Base-by-base conservation (phyloP, 2,113 vertebrate genomes). In the Myrmecophaga tridactyla region DNA sequence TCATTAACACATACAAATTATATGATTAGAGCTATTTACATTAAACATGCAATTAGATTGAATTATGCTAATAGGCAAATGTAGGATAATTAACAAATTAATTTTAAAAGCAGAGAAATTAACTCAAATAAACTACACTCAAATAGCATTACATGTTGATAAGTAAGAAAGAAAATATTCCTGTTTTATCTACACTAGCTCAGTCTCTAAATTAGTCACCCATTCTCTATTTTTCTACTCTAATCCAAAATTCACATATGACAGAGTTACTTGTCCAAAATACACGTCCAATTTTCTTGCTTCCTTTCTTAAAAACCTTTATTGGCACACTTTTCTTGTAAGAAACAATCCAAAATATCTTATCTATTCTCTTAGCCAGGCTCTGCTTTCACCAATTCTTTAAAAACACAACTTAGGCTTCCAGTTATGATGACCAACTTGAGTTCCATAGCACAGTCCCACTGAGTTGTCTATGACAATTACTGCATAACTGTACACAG, bases 11-110 rank as follows among this genome's bases (percentile, higher is more conserved):
- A 92, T 97, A 97, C 86, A 97, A 98, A 98, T 98, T 98, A 98
- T 98, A 73, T 96, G 89, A 98, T 96, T 94, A 98, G 73, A 98
- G 92, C 93, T 98, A 98, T 98, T 98, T 98, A 98, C 97, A 98
- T 98, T 98, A 98, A 98, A 96, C 96, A 98, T 96, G 94, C 89
- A 98, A 98, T 98, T 98, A 98, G 56, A 92, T 96, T 34, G 85
- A 98, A 98, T 98, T 98, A 98, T 80, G 91, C 69, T 98, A 98
- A 98, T 98, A 96, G 94, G 87, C 53, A 98, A 98, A 97, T 97
- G 92, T 96, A 94, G 62, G 95, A 97, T 96, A 98, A 97, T 97
- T 97, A 97, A 90, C 88, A 98, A 97, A 98, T 95, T 97, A 96
- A 98, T 97, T 98, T 97, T 96, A 95, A 98, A 98, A 98, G 96